A percentile compares a stretch with the other conserved stretches of the same genome.
Evolutionary conservation across 2,113 vertebrate genomes (phyloP).

Genomic region (Todiramphus saurophagus): DNA sequence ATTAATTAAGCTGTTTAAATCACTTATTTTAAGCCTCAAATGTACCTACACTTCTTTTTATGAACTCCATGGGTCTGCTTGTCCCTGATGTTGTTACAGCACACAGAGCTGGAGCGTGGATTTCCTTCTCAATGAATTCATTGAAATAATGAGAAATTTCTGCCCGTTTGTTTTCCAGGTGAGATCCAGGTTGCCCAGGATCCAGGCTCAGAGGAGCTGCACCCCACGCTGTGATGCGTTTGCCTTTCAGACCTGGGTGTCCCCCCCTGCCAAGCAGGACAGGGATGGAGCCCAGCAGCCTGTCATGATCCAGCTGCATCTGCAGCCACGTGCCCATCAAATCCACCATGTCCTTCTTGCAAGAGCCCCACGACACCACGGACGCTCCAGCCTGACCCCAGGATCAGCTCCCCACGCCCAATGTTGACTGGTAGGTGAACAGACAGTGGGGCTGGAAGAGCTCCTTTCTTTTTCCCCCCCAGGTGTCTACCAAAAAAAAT

Average conservation of each 20-base stretch:
- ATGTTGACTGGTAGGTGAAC: not conserved
- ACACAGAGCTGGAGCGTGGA: not conserved
- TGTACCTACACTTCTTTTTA: not conserved
- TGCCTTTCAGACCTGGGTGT: not conserved
- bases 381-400: not conserved
- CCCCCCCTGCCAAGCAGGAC: fast-evolving
- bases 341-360: not conserved
- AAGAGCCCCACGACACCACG: fast-evolving
- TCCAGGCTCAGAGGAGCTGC: not conserved
- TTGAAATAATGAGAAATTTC: not conserved
- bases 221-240: fast-evolving
- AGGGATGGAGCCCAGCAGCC: not conserved
- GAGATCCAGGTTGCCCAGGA: not conserved
- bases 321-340: not conserved
- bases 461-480: not conserved
- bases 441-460: not conserved
- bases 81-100: not conserved
- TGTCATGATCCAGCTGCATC: not conserved
- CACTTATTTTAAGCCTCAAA: not conserved
- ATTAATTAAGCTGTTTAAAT: slow-evolving; percentile 9
- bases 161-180: not conserved
- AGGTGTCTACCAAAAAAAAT: not conserved
- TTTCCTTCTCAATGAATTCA: not conserved
- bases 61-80: not conserved
- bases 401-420: not conserved